phyloP scores from a whole-genome alignment of 2,888 invertebrate species.

The Agrochola litura region DNA sequence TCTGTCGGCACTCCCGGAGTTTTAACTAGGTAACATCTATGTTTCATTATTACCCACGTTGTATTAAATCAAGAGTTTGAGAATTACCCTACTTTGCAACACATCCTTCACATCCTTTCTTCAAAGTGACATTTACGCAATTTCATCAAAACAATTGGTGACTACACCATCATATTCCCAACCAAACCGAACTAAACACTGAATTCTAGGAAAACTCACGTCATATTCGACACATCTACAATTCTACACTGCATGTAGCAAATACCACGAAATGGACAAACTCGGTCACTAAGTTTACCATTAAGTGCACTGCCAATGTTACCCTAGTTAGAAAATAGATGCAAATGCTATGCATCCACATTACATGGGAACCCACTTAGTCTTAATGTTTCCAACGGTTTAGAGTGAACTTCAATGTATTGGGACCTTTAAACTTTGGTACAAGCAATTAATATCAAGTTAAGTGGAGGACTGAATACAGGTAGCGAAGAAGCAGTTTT shows the following conservation, averaged over 20 bases:
- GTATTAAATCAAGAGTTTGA: not conserved
- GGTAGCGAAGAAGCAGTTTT: not conserved
- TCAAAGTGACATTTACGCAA: not conserved
- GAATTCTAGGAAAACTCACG: constrained; percentile 46
- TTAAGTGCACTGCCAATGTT: constrained; percentile 45
- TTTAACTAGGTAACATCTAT: not conserved
- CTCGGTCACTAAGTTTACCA: constrained; percentile 56
- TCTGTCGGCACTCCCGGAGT: too few species aligned
- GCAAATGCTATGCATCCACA: constrained; percentile 62
- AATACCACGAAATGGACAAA: constrained; percentile 53
- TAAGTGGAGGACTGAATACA: not conserved
- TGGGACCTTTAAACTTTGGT: constrained; percentile 70
- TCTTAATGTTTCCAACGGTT: constrained; percentile 63
- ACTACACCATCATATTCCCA: constrained; percentile 12
- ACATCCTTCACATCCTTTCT: not conserved
- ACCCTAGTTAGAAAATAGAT: constrained; percentile 58
- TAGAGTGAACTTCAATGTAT: constrained; percentile 71
- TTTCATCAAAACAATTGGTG: constrained; percentile 24
- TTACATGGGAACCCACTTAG: constrained; percentile 62
- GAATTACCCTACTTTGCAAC: not conserved
- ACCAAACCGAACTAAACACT: not conserved
- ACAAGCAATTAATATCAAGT: constrained; percentile 28
- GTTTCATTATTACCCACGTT: not conserved
- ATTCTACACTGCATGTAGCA: not conserved
- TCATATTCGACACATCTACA: constrained; percentile 33